Evolutionary conservation across 2,888 invertebrate genomes (phyloP).

Genomic region (Dasypolia templi): DNA sequence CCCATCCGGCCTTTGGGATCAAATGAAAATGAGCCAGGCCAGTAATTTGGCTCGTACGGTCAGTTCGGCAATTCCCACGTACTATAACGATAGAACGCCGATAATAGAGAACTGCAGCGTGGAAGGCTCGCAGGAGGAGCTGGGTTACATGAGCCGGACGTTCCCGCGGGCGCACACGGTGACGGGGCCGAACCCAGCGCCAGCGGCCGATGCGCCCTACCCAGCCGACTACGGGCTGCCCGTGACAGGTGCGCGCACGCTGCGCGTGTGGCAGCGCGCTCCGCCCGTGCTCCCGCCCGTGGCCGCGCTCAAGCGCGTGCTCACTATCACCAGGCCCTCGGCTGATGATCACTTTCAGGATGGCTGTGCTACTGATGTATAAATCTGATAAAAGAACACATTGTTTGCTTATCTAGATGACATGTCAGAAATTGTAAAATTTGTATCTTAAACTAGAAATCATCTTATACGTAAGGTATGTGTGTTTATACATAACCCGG

Average conservation of each 20-base stretch:
- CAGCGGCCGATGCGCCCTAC: slow-evolving; percentile 89
- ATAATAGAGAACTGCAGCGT: slow-evolving; percentile 92
- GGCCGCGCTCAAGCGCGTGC: slow-evolving; percentile 95
- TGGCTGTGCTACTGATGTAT: slow-evolving; percentile 97
- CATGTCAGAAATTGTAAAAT: slow-evolving; percentile 81
- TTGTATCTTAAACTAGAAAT: slow-evolving; percentile 78
- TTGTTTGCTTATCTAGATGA: slow-evolving; percentile 77
- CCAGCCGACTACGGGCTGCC: slow-evolving; percentile 95
- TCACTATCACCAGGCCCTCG: slow-evolving; percentile 95
- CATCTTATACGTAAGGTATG: slow-evolving; percentile 81
- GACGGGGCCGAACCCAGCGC: slow-evolving; percentile 84
- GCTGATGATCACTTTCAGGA: slow-evolving; percentile 98
- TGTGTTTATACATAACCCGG: slow-evolving; percentile 83
- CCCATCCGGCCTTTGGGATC: slow-evolving; percentile 95
- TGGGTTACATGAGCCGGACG: slow-evolving; percentile 91
- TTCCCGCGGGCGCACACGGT: slow-evolving; percentile 90
- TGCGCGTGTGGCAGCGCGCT: slow-evolving; percentile 96
- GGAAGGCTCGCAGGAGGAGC: slow-evolving; percentile 91
- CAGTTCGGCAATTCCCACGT: slow-evolving; percentile 90
- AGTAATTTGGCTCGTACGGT: slow-evolving; percentile 91
- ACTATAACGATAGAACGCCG: slow-evolving; percentile 94
- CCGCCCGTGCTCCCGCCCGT: slow-evolving; percentile 96
- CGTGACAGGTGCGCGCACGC: slow-evolving; percentile 93
- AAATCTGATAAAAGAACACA: slow-evolving; percentile 72
- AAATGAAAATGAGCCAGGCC: slow-evolving; percentile 88